Percentiles rank a stretch among this genome's conserved stretches.
These are phyloP conservation scores for Rotaria sp. DNA, from an alignment of 2,888 invertebrate species.

Conservation along the genomic window DNA sequence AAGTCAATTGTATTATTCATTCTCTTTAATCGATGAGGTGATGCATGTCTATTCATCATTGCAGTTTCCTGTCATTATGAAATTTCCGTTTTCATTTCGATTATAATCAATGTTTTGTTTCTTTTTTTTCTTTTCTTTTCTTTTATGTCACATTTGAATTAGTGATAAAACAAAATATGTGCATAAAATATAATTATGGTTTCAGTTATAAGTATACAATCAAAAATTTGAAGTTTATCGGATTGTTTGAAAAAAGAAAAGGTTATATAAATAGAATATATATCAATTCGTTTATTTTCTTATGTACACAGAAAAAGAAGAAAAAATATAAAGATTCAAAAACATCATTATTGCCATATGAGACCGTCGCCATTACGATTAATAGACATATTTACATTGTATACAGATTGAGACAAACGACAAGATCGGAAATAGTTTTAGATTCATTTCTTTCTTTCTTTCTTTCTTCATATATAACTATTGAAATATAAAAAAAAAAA, in stretches of 20 bases:
- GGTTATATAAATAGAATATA: not conserved
- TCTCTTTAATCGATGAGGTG: not conserved
- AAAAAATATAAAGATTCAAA: not conserved
- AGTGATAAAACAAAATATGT: not conserved
- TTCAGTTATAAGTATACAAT: not conserved
- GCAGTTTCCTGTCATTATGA: not conserved
- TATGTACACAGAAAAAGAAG: not conserved
- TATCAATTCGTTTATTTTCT: not conserved
- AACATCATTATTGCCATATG: not conserved
- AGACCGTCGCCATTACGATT: not conserved
- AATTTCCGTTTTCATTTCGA: constrained; percentile 1
- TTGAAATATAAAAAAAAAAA: not conserved
- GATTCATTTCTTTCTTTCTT: not conserved
- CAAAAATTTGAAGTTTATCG: not conserved
- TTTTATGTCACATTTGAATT: not conserved
- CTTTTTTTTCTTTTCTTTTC: not conserved
- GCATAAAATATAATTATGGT: not conserved
- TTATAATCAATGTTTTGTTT: not conserved
- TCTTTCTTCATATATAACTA: not conserved
- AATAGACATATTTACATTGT: not conserved
- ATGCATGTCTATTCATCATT: not conserved
- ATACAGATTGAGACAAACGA: not conserved
- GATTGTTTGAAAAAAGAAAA: not conserved
- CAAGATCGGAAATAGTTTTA: not conserved
- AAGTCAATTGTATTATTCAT: not conserved